These are phyloP conservation scores for Phyto melanocephala DNA, from an alignment of 2,888 invertebrate genomes.

Conservation along the genomic window DNA sequence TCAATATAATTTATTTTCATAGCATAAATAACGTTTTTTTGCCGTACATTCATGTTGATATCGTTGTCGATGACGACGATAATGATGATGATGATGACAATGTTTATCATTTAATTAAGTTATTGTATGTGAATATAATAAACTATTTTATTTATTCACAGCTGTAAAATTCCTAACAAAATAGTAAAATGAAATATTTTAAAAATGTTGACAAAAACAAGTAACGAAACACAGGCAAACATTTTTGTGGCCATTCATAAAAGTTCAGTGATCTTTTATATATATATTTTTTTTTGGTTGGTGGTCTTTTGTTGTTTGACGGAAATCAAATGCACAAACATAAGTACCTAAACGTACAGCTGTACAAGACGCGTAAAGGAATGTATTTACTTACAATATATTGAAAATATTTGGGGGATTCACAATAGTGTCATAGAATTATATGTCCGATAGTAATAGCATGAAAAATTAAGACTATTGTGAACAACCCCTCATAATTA, in stretches of 20 bases:
- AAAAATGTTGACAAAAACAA: conserved; percentile 7
- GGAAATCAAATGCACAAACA: conserved; percentile 37
- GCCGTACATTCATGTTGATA: conserved; percentile 28
- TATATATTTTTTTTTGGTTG: conserved; percentile 5
- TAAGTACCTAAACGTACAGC: conserved; percentile 5
- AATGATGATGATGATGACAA: conserved; percentile 34
- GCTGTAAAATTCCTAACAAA: conserved; percentile 57
- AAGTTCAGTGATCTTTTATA: conserved; percentile 60
- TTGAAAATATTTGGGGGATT: too few relatives aligned
- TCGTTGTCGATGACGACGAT: conserved; percentile 18
- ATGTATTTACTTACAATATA: too few relatives aligned
- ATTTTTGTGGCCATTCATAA: conserved; percentile 62
- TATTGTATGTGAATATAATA: conserved; percentile 61
- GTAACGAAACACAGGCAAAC: conserved; percentile 26
- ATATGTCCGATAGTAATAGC: too few relatives aligned
- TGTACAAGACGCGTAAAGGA: neutral
- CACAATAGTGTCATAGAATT: too few relatives aligned
- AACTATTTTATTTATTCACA: conserved; percentile 62
- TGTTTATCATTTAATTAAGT: conserved; percentile 65
- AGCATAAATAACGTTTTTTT: conserved; percentile 36
- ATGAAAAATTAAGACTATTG: too few relatives aligned
- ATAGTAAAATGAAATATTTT: conserved; percentile 45
- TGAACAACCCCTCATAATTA: too few relatives aligned
- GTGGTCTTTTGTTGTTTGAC: conserved; percentile 47
- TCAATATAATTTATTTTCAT: conserved; percentile 44